These are phyloP conservation scores for Agrilus planipennis DNA, from an alignment of 1,140 invertebrate species.

Conservation along the genomic window DNA sequence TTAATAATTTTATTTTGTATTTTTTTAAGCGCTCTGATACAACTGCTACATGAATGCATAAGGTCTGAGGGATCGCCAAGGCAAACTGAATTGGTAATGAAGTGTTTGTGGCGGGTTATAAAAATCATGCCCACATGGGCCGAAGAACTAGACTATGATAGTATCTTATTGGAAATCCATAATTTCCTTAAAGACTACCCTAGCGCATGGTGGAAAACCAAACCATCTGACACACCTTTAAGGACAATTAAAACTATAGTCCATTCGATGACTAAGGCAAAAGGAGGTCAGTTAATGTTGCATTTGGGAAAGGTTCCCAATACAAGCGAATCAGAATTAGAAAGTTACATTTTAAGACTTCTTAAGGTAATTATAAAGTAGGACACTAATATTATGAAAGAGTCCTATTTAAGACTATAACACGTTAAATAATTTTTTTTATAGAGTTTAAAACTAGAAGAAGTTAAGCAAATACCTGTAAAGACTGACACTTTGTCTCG, in stretches of 20 bases:
- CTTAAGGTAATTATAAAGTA: conserved; percentile 44
- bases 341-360: conserved; percentile 65
- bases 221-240: conserved; percentile 61
- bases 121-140: conserved; percentile 66
- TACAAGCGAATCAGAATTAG: conserved; percentile 67
- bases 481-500: conserved; percentile 47
- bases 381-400: background rate
- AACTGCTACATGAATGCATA: conserved; percentile 62
- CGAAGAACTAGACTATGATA: conserved; percentile 66
- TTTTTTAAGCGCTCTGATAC: conserved; percentile 55
- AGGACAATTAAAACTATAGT: conserved; percentile 86
- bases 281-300: conserved; percentile 60
- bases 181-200: conserved; percentile 80
- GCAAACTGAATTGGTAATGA: conserved; percentile 73
- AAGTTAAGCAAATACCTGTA: conserved; percentile 34
- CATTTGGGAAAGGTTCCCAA: conserved; percentile 70
- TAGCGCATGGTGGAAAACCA: conserved; percentile 63
- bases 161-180: conserved; percentile 72
- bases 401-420: no score
- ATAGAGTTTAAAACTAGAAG: conserved; percentile 40
- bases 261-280: conserved; percentile 71
- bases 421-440: conserved; percentile 16
- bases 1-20: background rate
- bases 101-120: conserved; percentile 79
- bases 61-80: conserved; percentile 50